These are phyloP conservation scores for Pogonomyrmex californicus DNA, from an alignment of 1,140 invertebrate species.

Conservation along the genomic window DNA sequence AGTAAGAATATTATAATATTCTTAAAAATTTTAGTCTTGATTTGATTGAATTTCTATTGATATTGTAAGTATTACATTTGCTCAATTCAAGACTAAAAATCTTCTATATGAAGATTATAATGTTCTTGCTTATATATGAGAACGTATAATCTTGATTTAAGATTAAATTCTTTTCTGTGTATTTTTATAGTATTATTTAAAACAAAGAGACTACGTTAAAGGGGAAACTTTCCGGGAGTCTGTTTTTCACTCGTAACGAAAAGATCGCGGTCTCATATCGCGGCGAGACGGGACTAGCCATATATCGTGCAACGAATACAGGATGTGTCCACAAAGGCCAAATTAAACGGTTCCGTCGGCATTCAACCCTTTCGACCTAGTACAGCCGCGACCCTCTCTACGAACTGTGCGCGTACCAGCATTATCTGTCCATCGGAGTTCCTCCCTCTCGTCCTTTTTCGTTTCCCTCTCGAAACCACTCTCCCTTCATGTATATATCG, in stretches of 20 bases:
- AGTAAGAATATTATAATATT: no score
- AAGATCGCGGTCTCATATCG: constrained; percentile 62
- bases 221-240: background rate
- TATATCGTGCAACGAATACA: constrained; percentile 70
- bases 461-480: constrained; percentile 58
- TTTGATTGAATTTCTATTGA: no score
- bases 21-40: no score
- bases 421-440: constrained; percentile 74
- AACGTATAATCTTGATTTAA: no score
- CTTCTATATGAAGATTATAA: no score
- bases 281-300: constrained; percentile 46
- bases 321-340: constrained; percentile 70
- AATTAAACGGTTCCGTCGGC: constrained; percentile 78
- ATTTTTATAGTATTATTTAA: background rate
- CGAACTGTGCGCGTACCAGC: constrained; percentile 51
- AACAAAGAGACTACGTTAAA: background rate
- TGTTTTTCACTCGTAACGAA: constrained; percentile 34
- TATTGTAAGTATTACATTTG: no score
- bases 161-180: no score
- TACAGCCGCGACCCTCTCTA: constrained; percentile 48
- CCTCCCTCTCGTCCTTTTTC: constrained; percentile 66
- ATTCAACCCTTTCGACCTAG: constrained; percentile 64
- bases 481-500: constrained; percentile 63
- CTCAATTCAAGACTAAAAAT: no score
- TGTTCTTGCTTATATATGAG: no score